A percentile compares a stretch with the other conserved stretches of the same genome.
Evolutionary conservation across 2,888 invertebrate species (phyloP).

Genomic region (Eretmocerus hayati): DNA sequence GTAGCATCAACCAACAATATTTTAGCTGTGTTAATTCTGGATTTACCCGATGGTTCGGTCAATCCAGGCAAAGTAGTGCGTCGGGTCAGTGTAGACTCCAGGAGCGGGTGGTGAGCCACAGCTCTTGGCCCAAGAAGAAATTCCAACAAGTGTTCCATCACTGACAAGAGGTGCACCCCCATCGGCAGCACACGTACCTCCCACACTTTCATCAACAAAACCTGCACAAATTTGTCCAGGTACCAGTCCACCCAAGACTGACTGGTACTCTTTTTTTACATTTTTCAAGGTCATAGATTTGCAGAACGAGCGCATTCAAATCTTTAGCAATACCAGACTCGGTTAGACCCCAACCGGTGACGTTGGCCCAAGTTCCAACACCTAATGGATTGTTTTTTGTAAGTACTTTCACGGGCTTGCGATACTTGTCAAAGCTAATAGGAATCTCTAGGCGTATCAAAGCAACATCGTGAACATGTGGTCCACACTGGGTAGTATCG

Average conservation of each 20-base stretch:
- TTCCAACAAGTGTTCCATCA: slow-evolving; percentile 47
- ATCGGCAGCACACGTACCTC: slow-evolving; percentile 46
- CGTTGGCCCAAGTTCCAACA: slow-evolving; percentile 22
- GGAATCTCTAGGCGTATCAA: slow-evolving; percentile 49
- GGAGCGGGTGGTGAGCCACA: background rate
- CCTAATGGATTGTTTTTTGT: slow-evolving; percentile 30
- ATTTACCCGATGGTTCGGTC: no score
- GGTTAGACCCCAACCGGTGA: slow-evolving; percentile 32
- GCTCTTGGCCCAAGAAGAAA: background rate
- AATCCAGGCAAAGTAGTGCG: background rate
- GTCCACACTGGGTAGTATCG: background rate
- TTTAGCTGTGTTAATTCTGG: no score
- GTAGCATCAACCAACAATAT: no score
- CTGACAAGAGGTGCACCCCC: slow-evolving; percentile 50
- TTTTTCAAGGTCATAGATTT: background rate
- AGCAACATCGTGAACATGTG: slow-evolving; percentile 48
- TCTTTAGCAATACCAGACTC: background rate
- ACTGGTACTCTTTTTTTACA: background rate
- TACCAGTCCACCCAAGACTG: background rate
- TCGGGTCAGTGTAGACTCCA: slow-evolving; percentile 8
- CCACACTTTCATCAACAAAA: background rate
- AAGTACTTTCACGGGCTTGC: slow-evolving; percentile 47
- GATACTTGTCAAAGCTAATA: slow-evolving; percentile 46
- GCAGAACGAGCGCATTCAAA: background rate
- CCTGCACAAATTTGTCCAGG: slow-evolving; percentile 55